Conservation (phyloP, 2,797 vertebrate genomes). For the Sebastes hubbsi region DNA sequence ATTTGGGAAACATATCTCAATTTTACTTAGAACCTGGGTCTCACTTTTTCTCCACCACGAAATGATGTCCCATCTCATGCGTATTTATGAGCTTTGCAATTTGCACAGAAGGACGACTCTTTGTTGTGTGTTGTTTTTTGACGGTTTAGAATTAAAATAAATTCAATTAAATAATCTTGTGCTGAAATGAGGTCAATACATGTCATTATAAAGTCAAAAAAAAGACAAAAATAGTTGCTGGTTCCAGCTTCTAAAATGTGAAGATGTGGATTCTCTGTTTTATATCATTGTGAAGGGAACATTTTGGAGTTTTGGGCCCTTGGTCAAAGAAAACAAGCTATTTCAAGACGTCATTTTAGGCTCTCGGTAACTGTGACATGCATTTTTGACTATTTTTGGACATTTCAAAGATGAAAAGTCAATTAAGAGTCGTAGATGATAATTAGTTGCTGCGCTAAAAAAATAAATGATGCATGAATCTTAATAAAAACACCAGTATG, state of each 20-base stretch:
- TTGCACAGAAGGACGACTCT: neutral
- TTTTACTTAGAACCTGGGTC: neutral
- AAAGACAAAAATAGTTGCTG: neutral
- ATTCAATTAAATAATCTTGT: neutral
- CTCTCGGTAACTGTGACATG: neutral
- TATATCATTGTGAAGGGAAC: neutral
- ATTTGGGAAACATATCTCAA: neutral
- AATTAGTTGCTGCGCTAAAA: neutral
- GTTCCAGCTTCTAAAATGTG: neutral
- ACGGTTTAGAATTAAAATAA: neutral
- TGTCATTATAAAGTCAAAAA: neutral
- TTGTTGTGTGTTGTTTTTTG: neutral
- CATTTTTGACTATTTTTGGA: neutral
- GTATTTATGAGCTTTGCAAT: neutral
- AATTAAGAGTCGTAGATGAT: neutral
- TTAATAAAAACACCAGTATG: neutral
- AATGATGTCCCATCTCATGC: neutral
- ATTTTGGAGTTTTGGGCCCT: no score
- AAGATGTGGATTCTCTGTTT: neutral
- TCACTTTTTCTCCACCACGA: neutral
- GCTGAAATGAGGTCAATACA: neutral
- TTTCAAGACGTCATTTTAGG: neutral
- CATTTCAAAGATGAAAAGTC: neutral
- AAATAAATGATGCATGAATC: neutral
- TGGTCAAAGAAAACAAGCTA: neutral